Percentiles rank a stretch among this genome's conserved stretches.
Conservation (phyloP, 2,888 invertebrate genomes). For the Dioctria linearis region DNA sequence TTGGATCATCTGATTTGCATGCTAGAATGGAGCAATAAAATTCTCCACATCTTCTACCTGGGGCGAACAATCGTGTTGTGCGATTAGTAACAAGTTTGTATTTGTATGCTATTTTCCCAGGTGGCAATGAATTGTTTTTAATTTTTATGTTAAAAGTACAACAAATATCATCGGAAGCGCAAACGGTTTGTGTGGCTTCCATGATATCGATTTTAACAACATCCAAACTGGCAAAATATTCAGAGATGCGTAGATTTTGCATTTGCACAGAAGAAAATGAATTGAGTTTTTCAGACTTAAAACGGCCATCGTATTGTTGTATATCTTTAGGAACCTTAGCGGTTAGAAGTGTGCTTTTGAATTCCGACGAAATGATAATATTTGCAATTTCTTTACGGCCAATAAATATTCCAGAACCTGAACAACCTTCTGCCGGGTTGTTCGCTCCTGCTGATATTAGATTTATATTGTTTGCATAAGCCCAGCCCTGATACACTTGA, state of each 20-base stretch:
- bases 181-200: constrained; percentile 38
- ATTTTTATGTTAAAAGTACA: constrained; percentile 62
- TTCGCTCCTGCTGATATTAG: constrained; percentile 82
- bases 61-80: constrained; percentile 35
- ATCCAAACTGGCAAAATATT: constrained; percentile 36
- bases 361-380: constrained; percentile 60
- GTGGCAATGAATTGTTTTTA: constrained; percentile 43
- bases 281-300: not conserved
- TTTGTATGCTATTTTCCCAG: constrained; percentile 42
- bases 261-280: constrained; percentile 36
- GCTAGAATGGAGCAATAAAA: constrained; percentile 69
- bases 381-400: constrained; percentile 69
- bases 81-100: constrained; percentile 53
- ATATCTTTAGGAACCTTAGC: constrained; percentile 55
- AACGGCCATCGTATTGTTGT: not conserved
- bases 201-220: constrained; percentile 21
- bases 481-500: constrained; percentile 81
- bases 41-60: constrained; percentile 45
- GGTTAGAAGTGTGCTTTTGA: constrained; percentile 62
- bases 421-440: constrained; percentile 74
- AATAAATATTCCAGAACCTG: constrained; percentile 84
- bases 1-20: constrained; percentile 65
- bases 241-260: constrained; percentile 29
- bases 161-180: constrained; percentile 61
- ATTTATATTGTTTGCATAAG: constrained; percentile 78